Conservation (phyloP, 2,797 vertebrate species). For the Caiman crocodilus region DNA sequence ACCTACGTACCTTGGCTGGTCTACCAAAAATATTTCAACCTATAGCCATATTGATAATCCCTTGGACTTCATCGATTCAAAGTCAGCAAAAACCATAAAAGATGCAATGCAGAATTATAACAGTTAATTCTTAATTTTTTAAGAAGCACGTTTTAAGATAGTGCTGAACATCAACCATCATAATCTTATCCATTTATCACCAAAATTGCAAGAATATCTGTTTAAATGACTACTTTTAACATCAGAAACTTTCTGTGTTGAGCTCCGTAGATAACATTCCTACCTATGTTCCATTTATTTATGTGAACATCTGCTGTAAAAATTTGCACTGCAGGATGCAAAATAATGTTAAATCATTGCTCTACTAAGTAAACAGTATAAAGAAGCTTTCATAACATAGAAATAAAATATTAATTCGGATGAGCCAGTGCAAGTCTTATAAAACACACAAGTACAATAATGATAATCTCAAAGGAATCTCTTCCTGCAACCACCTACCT, state of each 20-base stretch:
- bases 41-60: not conserved
- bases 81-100: not conserved
- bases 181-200: conserved; percentile 2
- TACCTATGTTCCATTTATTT: not conserved
- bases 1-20: not conserved
- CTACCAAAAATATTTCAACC: too few relatives aligned
- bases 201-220: not conserved
- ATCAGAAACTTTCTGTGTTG: not conserved
- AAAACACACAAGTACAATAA: not conserved
- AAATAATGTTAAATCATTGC: not conserved
- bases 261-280: not conserved
- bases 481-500: not conserved
- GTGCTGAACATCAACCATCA: not conserved
- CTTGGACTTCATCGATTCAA: not conserved
- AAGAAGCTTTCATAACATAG: not conserved
- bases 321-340: not conserved
- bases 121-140: conserved; percentile 21
- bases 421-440: not conserved
- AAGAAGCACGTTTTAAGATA: conserved; percentile 15
- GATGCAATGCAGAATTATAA: not conserved
- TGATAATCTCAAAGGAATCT: not conserved
- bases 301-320: not conserved
- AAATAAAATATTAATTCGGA: not conserved
- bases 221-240: conserved; percentile 10
- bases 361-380: not conserved